Percentiles rank a stretch among this genome's conserved stretches.
Evolutionary conservation across 2,888 invertebrate species (phyloP).

Genomic region (Acrobasis repandana): DNA sequence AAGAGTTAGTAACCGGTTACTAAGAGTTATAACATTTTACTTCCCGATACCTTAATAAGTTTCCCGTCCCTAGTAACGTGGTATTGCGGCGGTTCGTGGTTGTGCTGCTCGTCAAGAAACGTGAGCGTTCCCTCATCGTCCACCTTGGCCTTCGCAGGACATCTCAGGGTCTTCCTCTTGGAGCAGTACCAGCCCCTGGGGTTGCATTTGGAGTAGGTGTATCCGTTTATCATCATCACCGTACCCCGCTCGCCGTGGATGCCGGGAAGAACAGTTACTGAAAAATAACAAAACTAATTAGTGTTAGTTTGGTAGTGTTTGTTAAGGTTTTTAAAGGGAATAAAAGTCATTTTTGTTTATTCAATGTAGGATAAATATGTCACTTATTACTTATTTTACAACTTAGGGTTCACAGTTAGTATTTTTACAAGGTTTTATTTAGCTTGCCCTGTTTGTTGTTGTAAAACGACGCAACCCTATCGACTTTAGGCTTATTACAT

Average conservation of each 20-base stretch:
- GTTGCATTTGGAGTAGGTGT: constrained; percentile 2
- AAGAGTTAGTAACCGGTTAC: too few species aligned
- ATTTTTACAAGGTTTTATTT: too few species aligned
- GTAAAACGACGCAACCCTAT: too few species aligned
- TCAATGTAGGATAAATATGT: too few species aligned
- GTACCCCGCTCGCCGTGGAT: not conserved
- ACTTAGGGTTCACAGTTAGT: too few species aligned
- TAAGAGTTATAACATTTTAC: not conserved
- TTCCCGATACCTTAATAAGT: not conserved
- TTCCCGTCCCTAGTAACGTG: not conserved
- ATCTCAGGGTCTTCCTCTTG: not conserved
- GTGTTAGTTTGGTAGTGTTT: too few species aligned
- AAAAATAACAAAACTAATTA: not conserved
- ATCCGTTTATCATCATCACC: constrained; percentile 9
- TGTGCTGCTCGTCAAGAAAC: not conserved
- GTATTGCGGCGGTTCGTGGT: not conserved
- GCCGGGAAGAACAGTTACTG: not conserved
- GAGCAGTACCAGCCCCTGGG: constrained; percentile 10
- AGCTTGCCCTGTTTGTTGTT: too few species aligned
- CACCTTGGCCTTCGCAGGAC: not conserved
- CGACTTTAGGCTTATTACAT: too few species aligned
- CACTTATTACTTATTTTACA: too few species aligned
- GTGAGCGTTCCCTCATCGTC: not conserved
- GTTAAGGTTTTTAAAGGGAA: too few species aligned
- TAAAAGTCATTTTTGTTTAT: too few species aligned